phyloP scores from a whole-genome alignment of 2,113 vertebrate genomes.

The Pangasianodon hypophthalmus region DNA sequence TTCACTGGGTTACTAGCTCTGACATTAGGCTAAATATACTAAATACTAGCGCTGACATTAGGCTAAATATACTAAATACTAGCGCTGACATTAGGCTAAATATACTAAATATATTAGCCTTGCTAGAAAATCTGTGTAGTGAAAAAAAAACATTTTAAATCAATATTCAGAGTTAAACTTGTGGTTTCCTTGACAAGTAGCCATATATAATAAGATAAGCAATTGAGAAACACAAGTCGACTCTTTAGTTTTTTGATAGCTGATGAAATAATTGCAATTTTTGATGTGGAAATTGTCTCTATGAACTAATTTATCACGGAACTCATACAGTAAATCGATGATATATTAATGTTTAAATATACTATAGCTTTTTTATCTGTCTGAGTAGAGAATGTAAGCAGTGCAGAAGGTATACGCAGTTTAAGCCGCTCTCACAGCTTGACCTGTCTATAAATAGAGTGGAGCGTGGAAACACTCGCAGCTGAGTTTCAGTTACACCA shows the following conservation, averaged over 20 bases:
- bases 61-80: neutral
- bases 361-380: slow-evolving; percentile 44
- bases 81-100: neutral
- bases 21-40: neutral
- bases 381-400: slow-evolving; percentile 7
- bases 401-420: slow-evolving; percentile 11
- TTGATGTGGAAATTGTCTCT: neutral
- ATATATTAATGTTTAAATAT: neutral
- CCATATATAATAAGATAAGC: neutral
- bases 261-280: neutral
- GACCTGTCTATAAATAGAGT: slow-evolving; percentile 70
- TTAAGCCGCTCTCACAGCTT: slow-evolving; percentile 50
- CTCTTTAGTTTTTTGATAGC: neutral
- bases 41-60: too few species aligned
- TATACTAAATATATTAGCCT: too few species aligned
- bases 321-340: neutral
- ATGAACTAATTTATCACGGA: neutral
- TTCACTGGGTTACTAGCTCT: neutral
- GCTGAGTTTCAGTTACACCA: slow-evolving; percentile 68
- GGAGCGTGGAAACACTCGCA: slow-evolving; percentile 65
- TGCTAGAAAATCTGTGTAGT: neutral
- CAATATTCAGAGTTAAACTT: too few species aligned
- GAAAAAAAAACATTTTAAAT: neutral
- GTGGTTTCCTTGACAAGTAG: neutral
- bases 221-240: neutral